Evolutionary conservation across 2,888 invertebrate genomes (phyloP).

Genomic region (Zygaena filipendulae): DNA sequence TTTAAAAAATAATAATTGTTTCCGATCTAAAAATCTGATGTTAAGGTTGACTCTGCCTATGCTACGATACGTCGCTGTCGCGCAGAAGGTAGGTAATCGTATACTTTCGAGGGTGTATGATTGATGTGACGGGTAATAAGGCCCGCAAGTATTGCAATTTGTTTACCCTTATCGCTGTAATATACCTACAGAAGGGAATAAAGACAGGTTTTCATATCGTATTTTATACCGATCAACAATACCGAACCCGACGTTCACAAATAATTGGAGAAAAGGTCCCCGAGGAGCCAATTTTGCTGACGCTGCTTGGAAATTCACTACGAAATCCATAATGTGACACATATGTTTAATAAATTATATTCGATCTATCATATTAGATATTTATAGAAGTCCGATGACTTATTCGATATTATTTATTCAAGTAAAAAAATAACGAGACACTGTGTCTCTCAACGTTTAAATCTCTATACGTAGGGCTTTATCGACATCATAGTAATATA

Average conservation of each 20-base stretch:
- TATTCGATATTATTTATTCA: no score
- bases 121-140: conserved; percentile 66
- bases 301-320: conserved; percentile 31
- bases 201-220: conserved; percentile 44
- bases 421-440: no score
- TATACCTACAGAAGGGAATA: conserved; percentile 37
- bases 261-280: conserved; percentile 59
- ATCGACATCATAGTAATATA: no score
- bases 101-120: conserved; percentile 54
- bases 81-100: conserved; percentile 40
- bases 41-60: no score
- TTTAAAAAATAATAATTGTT: no score
- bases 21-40: no score
- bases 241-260: conserved; percentile 40
- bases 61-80: no score
- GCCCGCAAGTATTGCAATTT: conserved; percentile 63
- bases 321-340: no score
- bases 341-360: conserved; percentile 47
- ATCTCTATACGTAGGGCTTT: no score
- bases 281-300: conserved; percentile 55
- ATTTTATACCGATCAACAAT: conserved; percentile 59
- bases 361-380: conserved; percentile 35
- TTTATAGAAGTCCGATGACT: no score
- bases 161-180: conserved; percentile 62
- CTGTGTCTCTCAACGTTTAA: no score